Evolutionary conservation across 2,888 invertebrate genomes (phyloP).

Genomic region (Cephus pulcher): DNA sequence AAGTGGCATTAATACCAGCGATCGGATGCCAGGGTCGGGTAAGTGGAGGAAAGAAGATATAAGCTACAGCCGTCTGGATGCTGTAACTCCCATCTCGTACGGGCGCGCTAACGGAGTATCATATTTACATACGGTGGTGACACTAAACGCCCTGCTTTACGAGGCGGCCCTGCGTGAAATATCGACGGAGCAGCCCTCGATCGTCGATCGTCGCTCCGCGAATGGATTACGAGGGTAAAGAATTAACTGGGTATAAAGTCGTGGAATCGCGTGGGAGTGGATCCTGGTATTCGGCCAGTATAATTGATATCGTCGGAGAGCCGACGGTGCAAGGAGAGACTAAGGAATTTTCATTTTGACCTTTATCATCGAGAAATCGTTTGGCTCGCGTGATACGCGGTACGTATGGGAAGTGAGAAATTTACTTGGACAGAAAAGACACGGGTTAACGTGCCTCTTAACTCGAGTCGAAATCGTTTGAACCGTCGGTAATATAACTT

Average conservation of each 20-base stretch:
- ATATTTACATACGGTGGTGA: slow-evolving; percentile 5
- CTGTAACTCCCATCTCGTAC: slow-evolving; percentile 8
- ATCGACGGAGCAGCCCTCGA: background rate
- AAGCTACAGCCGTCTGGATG: slow-evolving; percentile 3
- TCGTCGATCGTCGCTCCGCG: background rate
- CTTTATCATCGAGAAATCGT: background rate
- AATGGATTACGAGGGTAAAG: background rate
- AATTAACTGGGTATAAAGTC: background rate
- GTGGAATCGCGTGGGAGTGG: background rate
- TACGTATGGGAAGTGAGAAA: background rate
- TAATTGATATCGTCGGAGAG: background rate
- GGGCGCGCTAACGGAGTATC: slow-evolving; percentile 4
- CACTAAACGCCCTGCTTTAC: slow-evolving; percentile 11
- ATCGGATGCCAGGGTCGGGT: slow-evolving; percentile 2
- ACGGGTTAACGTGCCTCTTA: background rate
- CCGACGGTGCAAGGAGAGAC: background rate
- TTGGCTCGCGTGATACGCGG: background rate
- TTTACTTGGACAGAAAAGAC: background rate
- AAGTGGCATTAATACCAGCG: slow-evolving; percentile 9
- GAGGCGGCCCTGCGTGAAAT: slow-evolving; percentile 1
- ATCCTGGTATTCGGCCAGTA: background rate
- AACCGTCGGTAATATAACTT: background rate
- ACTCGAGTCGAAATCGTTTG: background rate
- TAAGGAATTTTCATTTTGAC: background rate
- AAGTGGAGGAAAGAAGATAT: slow-evolving; percentile 10